Evolutionary conservation across 2,113 vertebrate species (phyloP).

Genomic region (Kryptolebias marmoratus): DNA sequence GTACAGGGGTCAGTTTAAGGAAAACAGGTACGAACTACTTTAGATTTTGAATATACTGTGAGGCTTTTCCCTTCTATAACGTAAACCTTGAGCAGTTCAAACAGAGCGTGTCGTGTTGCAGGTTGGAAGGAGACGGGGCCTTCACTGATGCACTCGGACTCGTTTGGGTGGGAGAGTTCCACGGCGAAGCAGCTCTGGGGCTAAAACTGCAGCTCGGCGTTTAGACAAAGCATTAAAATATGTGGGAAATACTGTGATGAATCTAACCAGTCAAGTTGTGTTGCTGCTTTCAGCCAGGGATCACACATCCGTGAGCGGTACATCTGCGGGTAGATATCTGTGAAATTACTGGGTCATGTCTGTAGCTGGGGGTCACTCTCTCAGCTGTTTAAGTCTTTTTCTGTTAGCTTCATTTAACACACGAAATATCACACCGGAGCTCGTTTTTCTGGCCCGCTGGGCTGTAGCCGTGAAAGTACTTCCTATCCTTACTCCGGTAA

Average conservation of each 20-base stretch:
- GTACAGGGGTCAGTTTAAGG: constrained; percentile 82
- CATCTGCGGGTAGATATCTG: constrained; percentile 6
- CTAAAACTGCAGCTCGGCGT: constrained; percentile 82
- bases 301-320: neutral
- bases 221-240: constrained; percentile 21
- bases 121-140: constrained; percentile 83
- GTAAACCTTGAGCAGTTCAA: no score
- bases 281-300: no score
- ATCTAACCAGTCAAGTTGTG: no score
- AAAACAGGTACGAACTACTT: constrained; percentile 79
- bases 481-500: neutral
- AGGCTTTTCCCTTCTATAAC: neutral
- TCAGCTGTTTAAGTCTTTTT: neutral
- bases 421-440: neutral
- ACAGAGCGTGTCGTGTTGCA: constrained; percentile 43
- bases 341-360: constrained; percentile 10
- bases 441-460: neutral
- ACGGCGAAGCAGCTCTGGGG: constrained; percentile 80
- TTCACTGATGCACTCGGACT: constrained; percentile 79
- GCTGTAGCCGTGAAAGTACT: neutral
- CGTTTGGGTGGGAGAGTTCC: constrained; percentile 84
- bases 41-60: neutral
- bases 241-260: no score
- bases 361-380: constrained; percentile 10
- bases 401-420: constrained; percentile 16